Evolutionary conservation across 2,888 invertebrate species (phyloP).

Genomic region (Machimus rusticus): DNA sequence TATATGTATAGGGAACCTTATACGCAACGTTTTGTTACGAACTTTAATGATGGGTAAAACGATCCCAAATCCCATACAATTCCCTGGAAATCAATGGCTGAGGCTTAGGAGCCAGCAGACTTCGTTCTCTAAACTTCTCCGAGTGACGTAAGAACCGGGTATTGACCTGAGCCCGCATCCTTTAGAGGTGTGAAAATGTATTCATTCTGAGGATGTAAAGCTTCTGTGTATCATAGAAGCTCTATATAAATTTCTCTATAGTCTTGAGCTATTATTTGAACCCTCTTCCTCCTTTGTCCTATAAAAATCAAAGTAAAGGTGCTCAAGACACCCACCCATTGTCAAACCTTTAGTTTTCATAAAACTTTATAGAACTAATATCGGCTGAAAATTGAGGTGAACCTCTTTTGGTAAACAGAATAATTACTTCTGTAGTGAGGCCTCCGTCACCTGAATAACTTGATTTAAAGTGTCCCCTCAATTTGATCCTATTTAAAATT

Average conservation of each 20-base stretch:
- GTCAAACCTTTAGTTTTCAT: not conserved
- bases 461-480: not conserved
- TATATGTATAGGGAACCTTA: no score
- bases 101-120: not conserved
- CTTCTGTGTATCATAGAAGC: no score
- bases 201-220: not conserved
- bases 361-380: not conserved
- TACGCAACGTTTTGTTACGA: no score
- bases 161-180: not conserved
- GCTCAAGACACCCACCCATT: not conserved
- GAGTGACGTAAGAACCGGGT: not conserved
- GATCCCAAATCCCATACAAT: not conserved
- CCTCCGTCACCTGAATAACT: conserved; percentile 4
- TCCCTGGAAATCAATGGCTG: not conserved
- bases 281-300: not conserved
- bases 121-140: not conserved
- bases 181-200: not conserved
- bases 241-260: not conserved
- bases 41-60: not conserved
- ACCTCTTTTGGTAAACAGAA: not conserved
- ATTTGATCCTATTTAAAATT: conserved; percentile 22
- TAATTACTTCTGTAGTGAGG: not conserved
- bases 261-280: not conserved
- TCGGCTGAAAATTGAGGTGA: not conserved
- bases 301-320: not conserved